Evolutionary conservation across 23 tunicate genomes (phyloP), one percentile per base, ranked within the genome.

Genomic region (Phallusia fumigata): DNA sequence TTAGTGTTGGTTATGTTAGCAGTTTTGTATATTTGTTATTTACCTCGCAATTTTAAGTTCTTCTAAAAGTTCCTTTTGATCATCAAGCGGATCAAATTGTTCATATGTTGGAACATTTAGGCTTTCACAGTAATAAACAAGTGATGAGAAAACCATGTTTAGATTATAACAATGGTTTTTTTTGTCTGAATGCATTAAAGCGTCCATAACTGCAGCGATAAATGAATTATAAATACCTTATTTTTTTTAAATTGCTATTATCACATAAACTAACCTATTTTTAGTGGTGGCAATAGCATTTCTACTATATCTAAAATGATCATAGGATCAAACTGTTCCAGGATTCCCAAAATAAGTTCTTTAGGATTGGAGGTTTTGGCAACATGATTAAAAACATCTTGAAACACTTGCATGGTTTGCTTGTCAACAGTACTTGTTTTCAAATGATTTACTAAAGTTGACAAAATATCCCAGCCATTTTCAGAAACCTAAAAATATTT

Each of bases 291-390:
- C 74, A 86, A 40, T 5, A 92, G 82, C 64, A 87, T 30, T 74
- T 92, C 80, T 72, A 87, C 85, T 53, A 88, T 49, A 31, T 33
- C 80, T 8, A 81, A 76, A 53, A 87, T 88, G 0, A 80, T 72
- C 84, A 80, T 87, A 28, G 97, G 97, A 33, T 92, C 97, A 84
- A 86, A 92, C 31, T 92, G 97, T 50, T 92, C 97, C 75, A 92
- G 52, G 35, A 92, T 31, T 36, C 86, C 86, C 44, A 92, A 74
- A 45, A 83, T 30, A 16, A 92, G 30, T 79, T 92, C 97, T 34
- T 87, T 87, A 0, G 86, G 75, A 65, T 79, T 81, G 11, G 87
- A 78, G 12, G 30, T 36, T 30, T 85, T 31, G 6, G 88, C 72
- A 31, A 92, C 79, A 34, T 80, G 64, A 31, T 1, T 33, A 34